Conservation (phyloP, 2,113 vertebrate species). For the Chelonoidis abingdonii region DNA sequence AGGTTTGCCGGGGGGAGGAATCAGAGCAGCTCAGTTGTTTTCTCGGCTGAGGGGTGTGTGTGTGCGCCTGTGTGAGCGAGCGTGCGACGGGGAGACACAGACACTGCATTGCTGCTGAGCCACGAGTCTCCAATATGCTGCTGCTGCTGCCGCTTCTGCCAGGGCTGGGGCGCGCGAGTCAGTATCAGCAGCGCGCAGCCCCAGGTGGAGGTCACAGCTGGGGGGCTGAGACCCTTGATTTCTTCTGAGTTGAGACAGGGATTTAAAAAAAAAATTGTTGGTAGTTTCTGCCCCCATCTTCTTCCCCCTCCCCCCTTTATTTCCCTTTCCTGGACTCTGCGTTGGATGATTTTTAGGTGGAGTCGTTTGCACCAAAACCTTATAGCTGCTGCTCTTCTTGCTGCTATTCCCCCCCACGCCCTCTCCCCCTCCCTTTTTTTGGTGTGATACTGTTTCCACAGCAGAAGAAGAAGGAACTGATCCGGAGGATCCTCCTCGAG, state of each 20-base stretch:
- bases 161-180: background rate
- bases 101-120: slow-evolving; percentile 54
- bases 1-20: background rate
- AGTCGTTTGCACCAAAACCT: slow-evolving; percentile 69
- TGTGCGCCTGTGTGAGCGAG: background rate
- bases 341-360: slow-evolving; percentile 66
- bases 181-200: slow-evolving; percentile 43
- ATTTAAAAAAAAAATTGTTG: background rate
- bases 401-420: background rate
- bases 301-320: background rate
- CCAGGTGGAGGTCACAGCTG: slow-evolving; percentile 52
- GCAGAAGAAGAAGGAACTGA: slow-evolving; percentile 79
- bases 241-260: background rate
- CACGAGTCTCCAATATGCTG: background rate
- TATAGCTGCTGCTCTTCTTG: slow-evolving; percentile 55
- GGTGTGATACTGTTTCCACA: slow-evolving; percentile 71
- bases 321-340: slow-evolving; percentile 44
- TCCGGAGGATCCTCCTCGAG: slow-evolving; percentile 63
- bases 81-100: background rate
- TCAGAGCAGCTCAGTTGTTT: slow-evolving; percentile 1
- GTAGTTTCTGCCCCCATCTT: background rate
- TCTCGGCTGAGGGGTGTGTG: slow-evolving; percentile 24
- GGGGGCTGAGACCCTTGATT: slow-evolving; percentile 28
- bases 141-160: slow-evolving; percentile 42
- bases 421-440: background rate